A percentile compares a stretch with the other conserved stretches of the same genome.
Evolutionary conservation across 2,113 vertebrate species (phyloP).

Genomic region (Callaeas wilsoni): DNA sequence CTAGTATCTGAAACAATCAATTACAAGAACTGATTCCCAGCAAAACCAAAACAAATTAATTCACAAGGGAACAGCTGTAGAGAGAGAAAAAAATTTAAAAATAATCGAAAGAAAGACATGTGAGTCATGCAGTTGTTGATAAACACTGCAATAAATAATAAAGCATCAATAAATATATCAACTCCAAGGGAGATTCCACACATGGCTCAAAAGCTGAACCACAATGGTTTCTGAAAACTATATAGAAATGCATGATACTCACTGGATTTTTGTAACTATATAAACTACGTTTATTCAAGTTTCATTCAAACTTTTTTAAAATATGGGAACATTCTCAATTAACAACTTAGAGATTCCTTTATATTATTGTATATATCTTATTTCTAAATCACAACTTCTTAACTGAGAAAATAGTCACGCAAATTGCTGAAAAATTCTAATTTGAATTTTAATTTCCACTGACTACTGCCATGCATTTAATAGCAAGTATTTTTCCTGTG

Average conservation of each 20-base stretch:
- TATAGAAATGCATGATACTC: background rate
- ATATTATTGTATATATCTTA: background rate
- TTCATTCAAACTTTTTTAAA: background rate
- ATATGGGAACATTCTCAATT: background rate
- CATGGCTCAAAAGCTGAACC: background rate
- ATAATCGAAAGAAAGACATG: background rate
- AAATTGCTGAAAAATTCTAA: background rate
- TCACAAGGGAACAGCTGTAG: background rate
- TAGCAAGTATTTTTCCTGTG: background rate
- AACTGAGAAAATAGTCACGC: background rate
- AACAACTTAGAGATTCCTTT: background rate
- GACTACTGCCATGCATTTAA: background rate
- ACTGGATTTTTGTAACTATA: background rate
- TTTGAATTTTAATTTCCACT: background rate
- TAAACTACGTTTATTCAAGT: background rate
- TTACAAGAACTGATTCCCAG: background rate
- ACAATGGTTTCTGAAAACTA: background rate
- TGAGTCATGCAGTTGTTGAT: background rate
- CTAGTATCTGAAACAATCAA: background rate
- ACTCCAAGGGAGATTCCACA: background rate
- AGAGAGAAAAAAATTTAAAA: background rate
- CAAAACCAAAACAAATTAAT: background rate
- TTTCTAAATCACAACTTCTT: background rate
- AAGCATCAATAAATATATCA: background rate
- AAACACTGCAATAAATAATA: background rate